Evolutionary conservation across 2,113 vertebrate species (phyloP).

Genomic region (Anarrhichthys ocellatus): DNA sequence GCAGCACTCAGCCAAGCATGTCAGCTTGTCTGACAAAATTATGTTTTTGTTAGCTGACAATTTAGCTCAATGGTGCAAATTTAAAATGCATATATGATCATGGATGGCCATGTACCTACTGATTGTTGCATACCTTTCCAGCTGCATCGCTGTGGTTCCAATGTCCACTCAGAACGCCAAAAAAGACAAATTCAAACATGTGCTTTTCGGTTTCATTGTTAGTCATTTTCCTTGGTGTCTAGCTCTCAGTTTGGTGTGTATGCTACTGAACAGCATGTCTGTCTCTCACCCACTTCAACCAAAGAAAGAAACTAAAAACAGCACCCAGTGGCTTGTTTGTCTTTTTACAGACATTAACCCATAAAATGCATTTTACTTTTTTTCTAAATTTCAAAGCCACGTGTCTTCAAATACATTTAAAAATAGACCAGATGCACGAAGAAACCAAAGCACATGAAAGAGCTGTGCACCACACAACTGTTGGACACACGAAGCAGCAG

Average conservation of each 20-base stretch:
- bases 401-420: background rate
- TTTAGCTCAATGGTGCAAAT: background rate
- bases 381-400: background rate
- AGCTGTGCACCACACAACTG: background rate
- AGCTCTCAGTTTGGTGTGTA: background rate
- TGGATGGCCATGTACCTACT: background rate
- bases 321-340: background rate
- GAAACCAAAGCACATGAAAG: background rate
- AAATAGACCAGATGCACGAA: background rate
- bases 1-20: background rate
- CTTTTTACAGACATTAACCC: background rate
- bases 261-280: background rate
- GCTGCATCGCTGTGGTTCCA: background rate
- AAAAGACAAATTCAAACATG: background rate
- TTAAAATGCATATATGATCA: background rate
- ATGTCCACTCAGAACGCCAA: background rate
- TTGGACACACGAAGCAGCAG: background rate
- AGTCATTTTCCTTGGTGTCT: background rate
- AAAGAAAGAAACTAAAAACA: constrained; percentile 3
- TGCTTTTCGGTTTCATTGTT: background rate
- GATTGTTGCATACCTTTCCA: background rate
- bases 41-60: background rate
- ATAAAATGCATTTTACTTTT: background rate
- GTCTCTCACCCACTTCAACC: background rate
- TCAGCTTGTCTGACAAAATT: background rate